Base-by-base conservation (phyloP, 1,140 invertebrate species). In the Helicoverpa zea region DNA sequence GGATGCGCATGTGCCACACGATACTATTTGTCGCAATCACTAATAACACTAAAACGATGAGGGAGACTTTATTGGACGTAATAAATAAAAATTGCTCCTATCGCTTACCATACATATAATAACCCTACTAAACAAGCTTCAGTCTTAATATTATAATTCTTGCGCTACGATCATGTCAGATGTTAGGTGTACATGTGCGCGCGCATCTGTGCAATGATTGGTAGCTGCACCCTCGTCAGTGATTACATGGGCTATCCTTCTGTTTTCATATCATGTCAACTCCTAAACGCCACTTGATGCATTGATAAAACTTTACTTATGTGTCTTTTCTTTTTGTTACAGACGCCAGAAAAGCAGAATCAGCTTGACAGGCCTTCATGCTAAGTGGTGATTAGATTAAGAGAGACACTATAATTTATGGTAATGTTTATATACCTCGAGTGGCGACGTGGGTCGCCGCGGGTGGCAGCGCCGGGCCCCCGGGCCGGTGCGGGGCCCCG, bases 301-400 rank as follows among this genome's bases (percentile, higher is more conserved):
- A 76, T 83, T 74, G 58, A 70, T 64, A 72, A 64, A 18, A 64
- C 12, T 54, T 54, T 83, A 83, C 79, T 87, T 58, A 88, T 82
- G 18, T 73, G 30, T 79, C 18, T 86, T 90, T 91, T 94, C 81
- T 86, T 81, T 86, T 95, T 95, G 94, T 95, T 95, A 91, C 95
- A 95, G 95, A 92, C 91, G 61, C 90, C 92, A 79, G 94, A 95
- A 83, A 95, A 95, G 86, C 91, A 93, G 83, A 94, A 93, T 81
- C 94, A 95, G 80, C 92, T 88, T n/a, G 94, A 95, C 85, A 95
- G 95, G 91, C 89, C 93, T 74, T 94, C 92, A 84, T 95, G 92
- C 83, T 95, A 92, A 93, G 85, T 87, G 87, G 79, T 84, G 61
- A 47, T 83, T 93, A 93, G 85, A 56, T 84, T 88, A 75, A 81